Evolutionary conservation across 2,797 vertebrate species (phyloP).

Genomic region (Galaxias olidus): DNA sequence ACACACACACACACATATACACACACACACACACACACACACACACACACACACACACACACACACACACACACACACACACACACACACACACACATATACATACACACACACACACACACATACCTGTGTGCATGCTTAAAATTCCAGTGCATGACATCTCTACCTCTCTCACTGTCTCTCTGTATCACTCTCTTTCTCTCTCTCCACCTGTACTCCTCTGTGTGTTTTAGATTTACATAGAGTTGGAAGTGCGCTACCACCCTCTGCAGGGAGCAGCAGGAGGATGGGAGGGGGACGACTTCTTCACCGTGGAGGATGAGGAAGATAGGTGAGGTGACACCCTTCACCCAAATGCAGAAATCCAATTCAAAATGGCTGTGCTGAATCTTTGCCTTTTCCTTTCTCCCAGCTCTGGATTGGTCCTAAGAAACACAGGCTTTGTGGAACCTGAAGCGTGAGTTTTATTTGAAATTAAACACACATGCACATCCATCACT

Average conservation of each 20-base stretch:
- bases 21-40: neutral
- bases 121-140: neutral
- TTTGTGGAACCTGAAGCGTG: constrained; percentile 77
- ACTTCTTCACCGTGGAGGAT: constrained; percentile 77
- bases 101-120: neutral
- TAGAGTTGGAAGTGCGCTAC: constrained; percentile 90
- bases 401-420: constrained; percentile 66
- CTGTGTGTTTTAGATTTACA: constrained; percentile 76
- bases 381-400: neutral
- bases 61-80: neutral
- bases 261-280: constrained; percentile 83
- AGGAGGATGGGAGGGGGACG: constrained; percentile 82
- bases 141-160: too few relatives aligned
- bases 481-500: too few relatives aligned
- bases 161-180: neutral
- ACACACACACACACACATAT: neutral
- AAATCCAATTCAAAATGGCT: neutral
- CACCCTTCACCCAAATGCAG: constrained; percentile 7
- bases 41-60: neutral
- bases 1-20: neutral
- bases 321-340: constrained; percentile 76
- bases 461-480: neutral
- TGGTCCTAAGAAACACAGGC: constrained; percentile 80
- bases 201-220: constrained; percentile 2
- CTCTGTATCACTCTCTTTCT: neutral